Evolutionary conservation across 2,113 vertebrate genomes (phyloP).

Genomic region (Chaenogobius annularis): DNA sequence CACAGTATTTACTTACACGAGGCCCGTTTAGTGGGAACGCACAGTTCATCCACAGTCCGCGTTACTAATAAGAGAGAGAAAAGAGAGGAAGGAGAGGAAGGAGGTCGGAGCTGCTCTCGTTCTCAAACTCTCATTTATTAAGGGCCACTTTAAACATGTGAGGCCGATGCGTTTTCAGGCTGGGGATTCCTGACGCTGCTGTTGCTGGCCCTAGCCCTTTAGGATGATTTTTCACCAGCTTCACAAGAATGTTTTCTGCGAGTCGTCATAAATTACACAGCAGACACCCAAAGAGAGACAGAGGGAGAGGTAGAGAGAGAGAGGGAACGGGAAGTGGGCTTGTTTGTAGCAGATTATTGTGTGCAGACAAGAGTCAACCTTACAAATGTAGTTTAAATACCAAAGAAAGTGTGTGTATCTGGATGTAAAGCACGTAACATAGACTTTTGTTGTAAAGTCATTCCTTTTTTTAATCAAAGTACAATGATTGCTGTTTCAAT

Average conservation of each 20-base stretch:
- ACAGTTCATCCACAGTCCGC: constrained; percentile 42
- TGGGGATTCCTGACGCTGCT: constrained; percentile 43
- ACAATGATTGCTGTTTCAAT: too few species aligned
- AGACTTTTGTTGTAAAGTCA: too few species aligned
- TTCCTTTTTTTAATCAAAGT: too few species aligned
- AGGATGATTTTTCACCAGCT: constrained; percentile 47
- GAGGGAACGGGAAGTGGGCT: background rate
- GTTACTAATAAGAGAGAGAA: constrained; percentile 34
- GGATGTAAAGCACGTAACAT: background rate
- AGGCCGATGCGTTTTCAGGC: constrained; percentile 41
- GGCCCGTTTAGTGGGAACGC: constrained; percentile 15
- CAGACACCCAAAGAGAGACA: constrained; percentile 4
- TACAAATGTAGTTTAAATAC: background rate
- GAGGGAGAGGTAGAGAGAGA: background rate
- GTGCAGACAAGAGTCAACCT: background rate
- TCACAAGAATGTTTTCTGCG: constrained; percentile 40
- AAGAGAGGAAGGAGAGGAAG: constrained; percentile 25
- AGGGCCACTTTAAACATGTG: constrained; percentile 37
- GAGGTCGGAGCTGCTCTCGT: constrained; percentile 19
- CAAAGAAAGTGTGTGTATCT: background rate
- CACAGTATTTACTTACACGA: constrained; percentile 16
- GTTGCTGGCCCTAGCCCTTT: constrained; percentile 37
- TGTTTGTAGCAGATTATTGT: background rate
- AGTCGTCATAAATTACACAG: constrained; percentile 45
- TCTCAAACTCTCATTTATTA: constrained; percentile 63